A percentile compares a stretch with the other conserved stretches of the same genome.
These are phyloP conservation scores for Psittacula derbiana DNA, from an alignment of 2,797 vertebrate genomes.

Conservation along the genomic window DNA sequence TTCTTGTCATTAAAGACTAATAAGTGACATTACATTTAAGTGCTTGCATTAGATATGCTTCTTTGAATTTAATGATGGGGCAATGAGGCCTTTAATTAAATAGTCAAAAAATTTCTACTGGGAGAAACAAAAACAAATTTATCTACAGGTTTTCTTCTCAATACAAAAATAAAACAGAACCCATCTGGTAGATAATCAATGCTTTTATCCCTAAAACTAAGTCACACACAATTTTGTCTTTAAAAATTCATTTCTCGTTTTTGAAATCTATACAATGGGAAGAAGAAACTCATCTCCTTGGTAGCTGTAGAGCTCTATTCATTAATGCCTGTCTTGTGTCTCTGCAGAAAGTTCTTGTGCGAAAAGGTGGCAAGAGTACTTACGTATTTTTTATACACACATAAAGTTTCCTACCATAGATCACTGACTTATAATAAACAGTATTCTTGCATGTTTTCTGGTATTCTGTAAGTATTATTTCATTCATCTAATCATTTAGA, in stretches of 20 bases:
- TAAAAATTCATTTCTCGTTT: background rate
- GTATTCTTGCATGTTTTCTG: background rate
- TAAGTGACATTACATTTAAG: constrained; percentile 85
- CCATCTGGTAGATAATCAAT: constrained; percentile 54
- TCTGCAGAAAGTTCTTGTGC: background rate
- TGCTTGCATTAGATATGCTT: constrained; percentile 83
- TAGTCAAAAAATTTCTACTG: constrained; percentile 78
- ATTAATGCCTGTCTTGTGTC: rapidly evolving
- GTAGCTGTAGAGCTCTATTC: background rate
- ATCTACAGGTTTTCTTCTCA: constrained; percentile 54
- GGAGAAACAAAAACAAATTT: constrained; percentile 83
- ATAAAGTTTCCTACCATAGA: background rate
- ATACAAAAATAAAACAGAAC: constrained; percentile 46
- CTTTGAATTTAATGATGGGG: constrained; percentile 85
- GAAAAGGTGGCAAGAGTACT: background rate
- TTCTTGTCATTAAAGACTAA: constrained; percentile 85
- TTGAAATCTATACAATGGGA: background rate
- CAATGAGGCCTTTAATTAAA: constrained; percentile 88
- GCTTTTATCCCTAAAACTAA: constrained; percentile 17
- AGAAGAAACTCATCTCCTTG: background rate
- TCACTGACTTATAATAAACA: background rate
- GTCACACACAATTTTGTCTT: background rate
- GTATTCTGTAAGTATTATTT: background rate
- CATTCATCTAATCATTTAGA: background rate
- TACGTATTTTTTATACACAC: background rate